Conservation (phyloP, 2,888 invertebrate species). For the Falcaria lacertinaria region DNA sequence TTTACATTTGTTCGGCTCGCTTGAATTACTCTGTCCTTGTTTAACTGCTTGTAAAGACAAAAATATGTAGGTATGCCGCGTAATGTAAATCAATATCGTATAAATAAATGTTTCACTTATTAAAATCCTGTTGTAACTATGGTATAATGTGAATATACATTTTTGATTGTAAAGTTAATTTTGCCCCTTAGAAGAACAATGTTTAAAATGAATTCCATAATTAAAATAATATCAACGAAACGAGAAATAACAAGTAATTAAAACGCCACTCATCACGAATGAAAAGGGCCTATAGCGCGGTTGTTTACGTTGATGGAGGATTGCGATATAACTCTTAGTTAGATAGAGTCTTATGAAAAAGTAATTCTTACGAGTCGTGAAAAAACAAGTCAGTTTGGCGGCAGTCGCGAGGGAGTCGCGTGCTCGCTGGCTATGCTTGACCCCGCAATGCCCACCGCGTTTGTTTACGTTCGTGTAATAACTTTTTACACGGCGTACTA, state of each 20-base stretch:
- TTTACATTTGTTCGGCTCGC: too few relatives aligned
- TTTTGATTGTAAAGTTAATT: background rate
- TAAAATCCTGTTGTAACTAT: too few relatives aligned
- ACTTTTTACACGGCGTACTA: conserved; percentile 28
- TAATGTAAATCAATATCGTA: too few relatives aligned
- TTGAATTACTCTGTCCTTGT: too few relatives aligned
- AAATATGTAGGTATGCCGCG: too few relatives aligned
- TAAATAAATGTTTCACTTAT: too few relatives aligned
- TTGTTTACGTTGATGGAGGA: conserved; percentile 38
- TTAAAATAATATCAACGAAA: conserved; percentile 32
- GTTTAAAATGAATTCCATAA: conserved; percentile 22
- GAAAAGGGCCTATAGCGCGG: conserved; percentile 27
- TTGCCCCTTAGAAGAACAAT: conserved; percentile 4
- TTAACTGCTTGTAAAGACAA: too few relatives aligned
- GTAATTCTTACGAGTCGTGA: conserved; percentile 4
- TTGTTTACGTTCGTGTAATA: conserved; percentile 8
- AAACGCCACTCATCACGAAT: conserved; percentile 39
- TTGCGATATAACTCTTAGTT: conserved; percentile 30
- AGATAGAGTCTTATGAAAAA: conserved; percentile 1
- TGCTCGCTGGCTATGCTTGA: conserved; percentile 24
- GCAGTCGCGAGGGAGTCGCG: conserved; percentile 34
- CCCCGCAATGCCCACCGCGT: conserved; percentile 1
- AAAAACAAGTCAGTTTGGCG: conserved; percentile 8
- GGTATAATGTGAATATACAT: background rate
- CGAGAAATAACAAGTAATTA: conserved; percentile 39